Evolutionary conservation across 2,888 invertebrate genomes (phyloP), one percentile per base, ranked within the genome.

Genomic region (Holacanthella duospinosa): DNA sequence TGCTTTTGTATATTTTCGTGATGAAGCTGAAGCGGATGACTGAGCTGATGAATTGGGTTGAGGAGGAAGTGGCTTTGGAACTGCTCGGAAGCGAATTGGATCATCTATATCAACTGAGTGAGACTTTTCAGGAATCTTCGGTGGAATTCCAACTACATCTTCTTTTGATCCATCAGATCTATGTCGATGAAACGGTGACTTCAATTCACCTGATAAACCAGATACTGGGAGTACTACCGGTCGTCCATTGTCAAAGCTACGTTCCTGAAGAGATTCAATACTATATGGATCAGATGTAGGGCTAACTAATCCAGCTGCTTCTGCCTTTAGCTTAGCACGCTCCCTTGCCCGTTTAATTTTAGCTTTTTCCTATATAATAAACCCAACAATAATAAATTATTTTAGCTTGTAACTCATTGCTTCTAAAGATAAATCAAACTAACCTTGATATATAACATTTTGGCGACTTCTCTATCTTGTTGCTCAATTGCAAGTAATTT

Each of bases 401-500:
- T 21, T 61, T 29, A 2, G 26, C 9, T 28, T 28, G n/a, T 21
- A 53, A 53, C 19, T 26, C 21, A 19, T 4, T 16, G 26, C 29
- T 29, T 59, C n/a, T 3, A n/a, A 3, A 3, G 29, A 21, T 29
- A 24, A 61, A 44, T 55, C 24, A 27, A 24, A 48, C 19, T 29
- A 60, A 75, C 74, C 73, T 84, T 79, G 75, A 88, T 88, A 75
- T 88, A 88, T 55, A 89, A 77, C 79, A 88, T 82, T 75, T 84
- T 83, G 1, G 88, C 88, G 59, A 88, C 76, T 76, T 88, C 88
- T 66, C 86, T 84, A 74, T 89, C 88, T 76, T 88, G 88, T 1
- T 86, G 87, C 77, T 89, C 88, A 72, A 88, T 86, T 1, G 88
- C 88, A 67, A 87, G 75, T 74, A 85, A 79, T 67, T 85, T 81